Evolutionary conservation across 2,797 vertebrate species (phyloP).

Genomic region (Tauraco hartlaubi): DNA sequence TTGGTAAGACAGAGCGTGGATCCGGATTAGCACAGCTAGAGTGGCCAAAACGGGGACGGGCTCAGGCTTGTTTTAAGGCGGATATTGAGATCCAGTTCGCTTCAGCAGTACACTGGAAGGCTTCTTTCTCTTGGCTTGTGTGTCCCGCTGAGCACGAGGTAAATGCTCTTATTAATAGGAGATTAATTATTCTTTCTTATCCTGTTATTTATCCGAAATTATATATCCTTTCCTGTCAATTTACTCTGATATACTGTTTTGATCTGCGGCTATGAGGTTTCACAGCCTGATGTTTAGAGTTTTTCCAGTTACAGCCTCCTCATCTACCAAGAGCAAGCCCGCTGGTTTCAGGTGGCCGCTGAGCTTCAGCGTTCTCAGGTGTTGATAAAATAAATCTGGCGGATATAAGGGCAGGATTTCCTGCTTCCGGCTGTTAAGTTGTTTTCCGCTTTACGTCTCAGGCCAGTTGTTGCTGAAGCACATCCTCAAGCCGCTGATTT

Average conservation of each 20-base stretch:
- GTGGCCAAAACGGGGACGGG: fast-evolving
- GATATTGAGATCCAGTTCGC: not conserved
- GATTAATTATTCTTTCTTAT: not conserved
- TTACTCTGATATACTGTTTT: not conserved
- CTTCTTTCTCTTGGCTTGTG: not conserved
- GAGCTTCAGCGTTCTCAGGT: not conserved
- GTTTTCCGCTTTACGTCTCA: constrained; percentile 42
- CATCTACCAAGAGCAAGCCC: not conserved
- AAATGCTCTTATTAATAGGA: not conserved
- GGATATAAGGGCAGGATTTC: not conserved
- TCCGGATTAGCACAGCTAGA: not conserved
- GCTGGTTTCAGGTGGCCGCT: not conserved
- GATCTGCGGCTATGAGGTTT: not conserved
- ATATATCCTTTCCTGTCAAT: not conserved
- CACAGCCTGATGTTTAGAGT: not conserved
- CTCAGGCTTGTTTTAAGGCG: not conserved
- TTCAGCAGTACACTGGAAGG: not conserved
- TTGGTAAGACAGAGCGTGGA: constrained; percentile 83
- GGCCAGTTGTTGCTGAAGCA: constrained; percentile 91
- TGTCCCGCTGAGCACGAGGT: not conserved
- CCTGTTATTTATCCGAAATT: not conserved
- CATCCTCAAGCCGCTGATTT: constrained; percentile 89
- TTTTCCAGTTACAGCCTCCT: not conserved
- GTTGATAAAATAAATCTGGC: not conserved
- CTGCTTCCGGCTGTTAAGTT: not conserved